These are phyloP conservation scores for Gobio occitaniae DNA, from an alignment of 2,797 vertebrate species.

Conservation along the genomic window DNA sequence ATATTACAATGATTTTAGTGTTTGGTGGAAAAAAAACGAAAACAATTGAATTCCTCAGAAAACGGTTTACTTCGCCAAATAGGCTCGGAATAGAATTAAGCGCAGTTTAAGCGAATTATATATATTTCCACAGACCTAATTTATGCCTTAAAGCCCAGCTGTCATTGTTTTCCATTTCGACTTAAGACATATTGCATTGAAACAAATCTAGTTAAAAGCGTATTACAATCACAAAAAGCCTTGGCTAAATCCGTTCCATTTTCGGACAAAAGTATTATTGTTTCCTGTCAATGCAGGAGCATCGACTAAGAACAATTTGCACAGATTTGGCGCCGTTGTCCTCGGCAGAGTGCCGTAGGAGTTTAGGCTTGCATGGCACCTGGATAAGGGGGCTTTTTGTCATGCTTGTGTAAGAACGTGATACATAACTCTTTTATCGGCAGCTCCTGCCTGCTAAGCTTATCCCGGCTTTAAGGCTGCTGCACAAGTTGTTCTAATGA, in stretches of 20 bases:
- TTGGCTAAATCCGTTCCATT: conserved; percentile 17
- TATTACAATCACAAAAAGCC: conserved; percentile 42
- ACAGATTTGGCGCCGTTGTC: conserved; percentile 43
- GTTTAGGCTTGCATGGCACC: conserved; percentile 58
- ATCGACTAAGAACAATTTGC: conserved; percentile 51
- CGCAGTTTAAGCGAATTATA: conserved; percentile 13
- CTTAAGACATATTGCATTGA: conserved; percentile 30
- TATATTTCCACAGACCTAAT: conserved; percentile 36
- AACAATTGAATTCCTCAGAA: neutral
- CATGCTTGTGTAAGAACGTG: conserved; percentile 60
- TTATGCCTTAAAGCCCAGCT: conserved; percentile 14
- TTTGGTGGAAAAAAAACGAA: neutral
- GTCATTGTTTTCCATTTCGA: conserved; percentile 16
- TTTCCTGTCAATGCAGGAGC: conserved; percentile 41
- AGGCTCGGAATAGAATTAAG: conserved; percentile 11
- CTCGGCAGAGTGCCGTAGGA: conserved; percentile 50
- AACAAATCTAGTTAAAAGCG: conserved; percentile 47
- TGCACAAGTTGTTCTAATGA: conserved; percentile 78
- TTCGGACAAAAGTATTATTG: conserved; percentile 37
- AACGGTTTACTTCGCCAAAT: neutral
- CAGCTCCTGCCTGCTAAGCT: conserved; percentile 68
- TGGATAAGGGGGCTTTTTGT: conserved; percentile 67
- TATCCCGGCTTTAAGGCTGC: conserved; percentile 78
- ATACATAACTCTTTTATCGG: conserved; percentile 66
- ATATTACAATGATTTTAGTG: conserved; percentile 8